These are phyloP conservation scores for Myiozetetes cayanensis DNA, from an alignment of 2,113 vertebrate species.

Conservation along the genomic window DNA sequence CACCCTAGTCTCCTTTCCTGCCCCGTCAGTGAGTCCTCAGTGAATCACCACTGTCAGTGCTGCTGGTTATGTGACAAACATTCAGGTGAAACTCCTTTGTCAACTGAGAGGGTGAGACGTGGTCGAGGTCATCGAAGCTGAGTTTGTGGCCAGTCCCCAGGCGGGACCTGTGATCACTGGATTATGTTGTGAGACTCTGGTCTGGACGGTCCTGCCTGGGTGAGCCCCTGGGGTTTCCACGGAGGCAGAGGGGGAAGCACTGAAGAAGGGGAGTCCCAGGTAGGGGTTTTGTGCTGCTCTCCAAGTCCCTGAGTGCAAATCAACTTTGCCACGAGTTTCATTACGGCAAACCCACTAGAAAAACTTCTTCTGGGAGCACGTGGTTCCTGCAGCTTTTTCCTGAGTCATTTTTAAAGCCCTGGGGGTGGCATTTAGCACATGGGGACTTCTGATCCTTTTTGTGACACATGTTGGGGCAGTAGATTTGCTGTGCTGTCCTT, in stretches of 20 bases:
- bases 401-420: neutral
- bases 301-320: accelerated
- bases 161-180: neutral
- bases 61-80: neutral
- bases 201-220: neutral
- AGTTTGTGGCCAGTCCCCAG: neutral
- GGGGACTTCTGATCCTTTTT: neutral
- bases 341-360: neutral
- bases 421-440: neutral
- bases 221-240: neutral
- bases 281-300: neutral
- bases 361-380: accelerated
- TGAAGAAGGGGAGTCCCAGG: neutral
- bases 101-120: neutral
- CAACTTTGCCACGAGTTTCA: neutral
- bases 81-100: neutral
- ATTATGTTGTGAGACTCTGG: accelerated
- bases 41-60: too few relatives aligned
- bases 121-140: neutral
- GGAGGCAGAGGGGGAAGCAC: neutral
- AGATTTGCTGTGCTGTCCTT: neutral
- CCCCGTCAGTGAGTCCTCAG: neutral
- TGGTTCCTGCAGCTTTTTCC: neutral
- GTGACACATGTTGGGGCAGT: neutral
- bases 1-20: neutral